These are phyloP conservation scores for Sycobia sp. DNA, from an alignment of 1,140 invertebrate genomes.

Conservation along the genomic window DNA sequence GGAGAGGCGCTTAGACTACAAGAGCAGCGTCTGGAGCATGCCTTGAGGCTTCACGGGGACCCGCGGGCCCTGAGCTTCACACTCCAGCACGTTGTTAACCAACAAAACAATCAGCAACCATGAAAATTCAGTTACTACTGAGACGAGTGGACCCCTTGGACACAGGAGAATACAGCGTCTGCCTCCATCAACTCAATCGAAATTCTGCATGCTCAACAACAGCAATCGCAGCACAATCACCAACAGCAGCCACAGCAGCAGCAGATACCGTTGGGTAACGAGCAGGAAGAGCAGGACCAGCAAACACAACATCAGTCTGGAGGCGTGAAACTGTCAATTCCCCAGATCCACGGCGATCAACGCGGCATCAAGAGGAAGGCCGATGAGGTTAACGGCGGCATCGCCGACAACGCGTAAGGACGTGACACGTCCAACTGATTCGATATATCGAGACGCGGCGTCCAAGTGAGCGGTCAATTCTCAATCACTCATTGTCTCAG, in stretches of 20 bases:
- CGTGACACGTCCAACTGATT: conserved; percentile 13
- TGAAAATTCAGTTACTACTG: conserved; percentile 71
- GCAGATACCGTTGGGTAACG: conserved; percentile 41
- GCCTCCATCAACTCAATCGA: conserved; percentile 42
- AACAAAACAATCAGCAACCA: conserved; percentile 66
- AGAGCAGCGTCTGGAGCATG: conserved; percentile 81
- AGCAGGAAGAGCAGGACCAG: conserved; percentile 41
- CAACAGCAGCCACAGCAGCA: conserved; percentile 44
- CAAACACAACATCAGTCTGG: conserved; percentile 44
- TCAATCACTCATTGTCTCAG: conserved; percentile 58
- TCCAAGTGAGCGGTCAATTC: conserved; percentile 56
- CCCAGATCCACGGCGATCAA: conserved; percentile 47
- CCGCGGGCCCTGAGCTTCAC: conserved; percentile 70
- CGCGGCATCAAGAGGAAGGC: conserved; percentile 56
- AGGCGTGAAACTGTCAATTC: conserved; percentile 38
- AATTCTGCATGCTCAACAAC: conserved; percentile 43
- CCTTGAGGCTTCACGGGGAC: conserved; percentile 75
- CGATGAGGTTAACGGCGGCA: conserved; percentile 54
- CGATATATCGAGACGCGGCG: conserved; percentile 40
- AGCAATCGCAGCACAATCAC: conserved; percentile 41
- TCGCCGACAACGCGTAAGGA: conserved; percentile 46
- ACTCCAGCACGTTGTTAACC: conserved; percentile 66
- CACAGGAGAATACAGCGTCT: conserved; percentile 46
- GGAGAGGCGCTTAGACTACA: conserved; percentile 76
- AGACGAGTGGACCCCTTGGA: conserved; percentile 63